Percentiles rank a stretch among this genome's conserved stretches.
Evolutionary conservation across 2,888 invertebrate species (phyloP).

Genomic region (Nomada fabriciana): DNA sequence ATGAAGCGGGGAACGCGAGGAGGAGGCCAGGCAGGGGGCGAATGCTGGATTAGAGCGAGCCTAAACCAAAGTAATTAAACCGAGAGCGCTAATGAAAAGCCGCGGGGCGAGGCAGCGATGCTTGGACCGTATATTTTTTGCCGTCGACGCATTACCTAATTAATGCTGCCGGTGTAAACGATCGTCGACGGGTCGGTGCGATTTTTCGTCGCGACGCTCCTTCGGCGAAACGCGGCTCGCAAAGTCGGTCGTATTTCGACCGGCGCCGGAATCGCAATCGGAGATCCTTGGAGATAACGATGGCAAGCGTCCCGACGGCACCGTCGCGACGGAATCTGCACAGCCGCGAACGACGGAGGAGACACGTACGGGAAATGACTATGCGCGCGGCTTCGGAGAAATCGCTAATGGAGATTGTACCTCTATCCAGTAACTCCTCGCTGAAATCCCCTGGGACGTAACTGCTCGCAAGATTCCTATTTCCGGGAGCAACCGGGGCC

Average conservation of each 20-base stretch:
- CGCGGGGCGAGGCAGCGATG: slow-evolving; percentile 18
- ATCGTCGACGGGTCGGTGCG: slow-evolving; percentile 16
- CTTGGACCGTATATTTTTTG: slow-evolving; percentile 57
- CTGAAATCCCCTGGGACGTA: slow-evolving; percentile 66
- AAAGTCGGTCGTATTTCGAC: slow-evolving; percentile 43
- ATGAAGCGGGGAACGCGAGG: background rate
- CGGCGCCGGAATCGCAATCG: slow-evolving; percentile 53
- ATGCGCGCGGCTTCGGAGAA: slow-evolving; percentile 69
- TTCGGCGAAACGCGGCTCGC: slow-evolving; percentile 4
- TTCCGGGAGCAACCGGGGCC: slow-evolving; percentile 35
- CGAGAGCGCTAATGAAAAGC: slow-evolving; percentile 45
- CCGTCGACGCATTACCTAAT: slow-evolving; percentile 68
- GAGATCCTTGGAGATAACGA: slow-evolving; percentile 63
- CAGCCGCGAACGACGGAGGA: slow-evolving; percentile 37
- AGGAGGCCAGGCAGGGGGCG: background rate
- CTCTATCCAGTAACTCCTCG: slow-evolving; percentile 66
- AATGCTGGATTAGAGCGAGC: background rate
- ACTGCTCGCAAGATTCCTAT: slow-evolving; percentile 68
- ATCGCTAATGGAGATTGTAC: slow-evolving; percentile 75
- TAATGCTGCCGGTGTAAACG: slow-evolving; percentile 50
- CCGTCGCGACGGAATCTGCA: slow-evolving; percentile 36
- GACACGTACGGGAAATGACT: slow-evolving; percentile 67
- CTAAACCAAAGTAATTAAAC: slow-evolving; percentile 60
- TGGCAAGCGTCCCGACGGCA: slow-evolving; percentile 39
- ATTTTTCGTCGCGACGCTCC: background rate